Conservation (phyloP, 2,113 vertebrate genomes). For the Tyrannus savana region DNA sequence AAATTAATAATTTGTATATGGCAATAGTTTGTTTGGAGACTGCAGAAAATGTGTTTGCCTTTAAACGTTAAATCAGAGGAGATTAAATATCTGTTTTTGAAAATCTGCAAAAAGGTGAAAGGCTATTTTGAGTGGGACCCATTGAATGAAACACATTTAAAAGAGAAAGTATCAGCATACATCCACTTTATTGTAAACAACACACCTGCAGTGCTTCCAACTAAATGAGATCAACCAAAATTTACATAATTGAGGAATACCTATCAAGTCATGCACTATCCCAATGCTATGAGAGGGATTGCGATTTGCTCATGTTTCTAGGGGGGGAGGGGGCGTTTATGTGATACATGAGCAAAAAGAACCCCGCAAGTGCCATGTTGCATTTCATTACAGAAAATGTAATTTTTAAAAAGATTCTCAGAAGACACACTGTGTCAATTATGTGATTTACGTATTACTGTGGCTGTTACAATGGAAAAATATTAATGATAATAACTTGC, state of each 20-base stretch:
- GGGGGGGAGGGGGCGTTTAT: background rate
- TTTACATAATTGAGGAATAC: background rate
- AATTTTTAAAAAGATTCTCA: background rate
- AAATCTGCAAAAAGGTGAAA: background rate
- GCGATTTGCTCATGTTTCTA: background rate
- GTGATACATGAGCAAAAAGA: background rate
- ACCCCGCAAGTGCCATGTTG: fast-evolving
- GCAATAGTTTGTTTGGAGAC: background rate
- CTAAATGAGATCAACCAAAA: background rate
- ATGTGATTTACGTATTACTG: background rate
- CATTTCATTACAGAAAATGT: background rate
- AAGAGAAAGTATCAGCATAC: background rate
- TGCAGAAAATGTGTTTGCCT: background rate
- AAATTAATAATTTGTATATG: background rate
- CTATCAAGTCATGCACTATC: background rate
- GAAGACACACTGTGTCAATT: background rate
- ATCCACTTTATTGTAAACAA: background rate
- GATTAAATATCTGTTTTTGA: background rate
- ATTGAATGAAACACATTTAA: background rate
- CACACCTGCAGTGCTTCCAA: background rate
- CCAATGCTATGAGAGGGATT: background rate
- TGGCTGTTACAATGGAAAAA: background rate
- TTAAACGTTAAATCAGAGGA: background rate
- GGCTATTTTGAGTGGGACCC: background rate
- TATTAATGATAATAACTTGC: background rate